phyloP scores from a whole-genome alignment of 64 coral and sea anemone genomes.

The Catalaphyllia jardinei region DNA sequence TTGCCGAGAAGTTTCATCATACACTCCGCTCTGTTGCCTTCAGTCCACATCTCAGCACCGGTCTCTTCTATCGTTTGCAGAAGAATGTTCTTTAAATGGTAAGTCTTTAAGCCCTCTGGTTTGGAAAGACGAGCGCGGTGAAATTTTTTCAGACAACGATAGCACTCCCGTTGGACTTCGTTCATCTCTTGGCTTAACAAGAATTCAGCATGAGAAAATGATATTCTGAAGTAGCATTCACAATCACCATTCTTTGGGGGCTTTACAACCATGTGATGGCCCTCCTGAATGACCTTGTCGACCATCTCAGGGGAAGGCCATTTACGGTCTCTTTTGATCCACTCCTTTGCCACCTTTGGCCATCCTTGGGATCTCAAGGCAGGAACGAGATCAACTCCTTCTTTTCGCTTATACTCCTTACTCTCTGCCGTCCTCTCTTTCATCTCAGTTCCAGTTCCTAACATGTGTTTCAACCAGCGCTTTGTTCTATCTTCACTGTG shows the following conservation, averaged over 20 bases:
- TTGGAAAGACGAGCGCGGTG: conserved; percentile 29
- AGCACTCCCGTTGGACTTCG: conserved; percentile 58
- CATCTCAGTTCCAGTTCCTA: neutral
- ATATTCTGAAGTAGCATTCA: conserved; percentile 61
- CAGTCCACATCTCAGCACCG: conserved; percentile 55
- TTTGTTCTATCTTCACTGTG: neutral
- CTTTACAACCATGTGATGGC: conserved; percentile 63
- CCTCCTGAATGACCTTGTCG: conserved; percentile 49
- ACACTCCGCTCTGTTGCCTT: conserved; percentile 38
- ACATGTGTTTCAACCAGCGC: neutral
- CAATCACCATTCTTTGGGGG: conserved; percentile 34
- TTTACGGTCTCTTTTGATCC: conserved; percentile 44
- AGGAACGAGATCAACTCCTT: conserved; percentile 63
- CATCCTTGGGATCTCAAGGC: conserved; percentile 37
- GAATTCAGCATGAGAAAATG: conserved; percentile 68
- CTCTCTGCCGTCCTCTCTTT: too few relatives aligned
- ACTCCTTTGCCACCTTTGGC: conserved; percentile 45
- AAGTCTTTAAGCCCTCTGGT: neutral
- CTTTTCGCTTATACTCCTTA: neutral
- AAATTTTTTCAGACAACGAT: conserved; percentile 60
- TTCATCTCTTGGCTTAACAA: conserved; percentile 56
- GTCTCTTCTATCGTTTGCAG: conserved; percentile 63
- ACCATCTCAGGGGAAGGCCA: conserved; percentile 51
- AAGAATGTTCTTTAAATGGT: conserved; percentile 56
- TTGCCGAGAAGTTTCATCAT: conserved; percentile 36